Conservation (phyloP, 2,888 invertebrate species). For the Euzetes globulus region DNA sequence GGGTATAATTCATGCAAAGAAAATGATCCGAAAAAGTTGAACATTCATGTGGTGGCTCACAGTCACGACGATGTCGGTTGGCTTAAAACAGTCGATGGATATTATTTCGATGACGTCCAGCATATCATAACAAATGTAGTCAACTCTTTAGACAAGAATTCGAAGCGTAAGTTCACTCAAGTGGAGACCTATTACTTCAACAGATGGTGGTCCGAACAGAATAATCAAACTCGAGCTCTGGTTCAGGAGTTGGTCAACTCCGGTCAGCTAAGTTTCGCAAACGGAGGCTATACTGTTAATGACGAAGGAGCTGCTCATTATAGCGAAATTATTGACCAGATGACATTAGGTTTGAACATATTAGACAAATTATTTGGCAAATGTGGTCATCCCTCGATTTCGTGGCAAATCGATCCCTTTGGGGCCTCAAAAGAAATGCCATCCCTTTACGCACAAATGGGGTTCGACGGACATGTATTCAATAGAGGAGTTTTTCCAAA, state of each 20-base stretch:
- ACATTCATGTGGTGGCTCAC: slow-evolving; percentile 34
- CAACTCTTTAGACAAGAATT: not conserved
- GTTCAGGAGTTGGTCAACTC: not conserved
- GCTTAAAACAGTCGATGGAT: slow-evolving; percentile 31
- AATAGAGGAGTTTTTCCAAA: slow-evolving; percentile 62
- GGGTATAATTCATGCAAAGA: slow-evolving; percentile 29
- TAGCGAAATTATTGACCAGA: slow-evolving; percentile 63
- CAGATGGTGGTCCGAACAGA: slow-evolving; percentile 29
- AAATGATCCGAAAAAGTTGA: slow-evolving; percentile 9
- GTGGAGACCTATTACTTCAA: slow-evolving; percentile 31
- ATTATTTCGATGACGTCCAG: not conserved
- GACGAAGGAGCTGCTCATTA: slow-evolving; percentile 67
- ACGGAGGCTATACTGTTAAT: slow-evolving; percentile 61
- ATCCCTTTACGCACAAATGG: slow-evolving; percentile 61
- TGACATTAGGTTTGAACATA: slow-evolving; percentile 52
- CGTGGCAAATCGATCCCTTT: slow-evolving; percentile 67
- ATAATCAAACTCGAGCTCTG: not conserved
- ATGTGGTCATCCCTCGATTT: slow-evolving; percentile 59
- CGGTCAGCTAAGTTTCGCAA: slow-evolving; percentile 56
- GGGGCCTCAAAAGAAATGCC: slow-evolving; percentile 81
- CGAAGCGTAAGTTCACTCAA: slow-evolving; percentile 22
- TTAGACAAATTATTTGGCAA: slow-evolving; percentile 54
- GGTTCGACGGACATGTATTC: slow-evolving; percentile 64
- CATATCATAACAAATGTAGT: slow-evolving; percentile 27
- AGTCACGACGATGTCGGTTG: slow-evolving; percentile 37